Evolutionary conservation across 1,140 invertebrate species (phyloP), one percentile per base, ranked within the genome.

Genomic region (Drosophila mojavensis): DNA sequence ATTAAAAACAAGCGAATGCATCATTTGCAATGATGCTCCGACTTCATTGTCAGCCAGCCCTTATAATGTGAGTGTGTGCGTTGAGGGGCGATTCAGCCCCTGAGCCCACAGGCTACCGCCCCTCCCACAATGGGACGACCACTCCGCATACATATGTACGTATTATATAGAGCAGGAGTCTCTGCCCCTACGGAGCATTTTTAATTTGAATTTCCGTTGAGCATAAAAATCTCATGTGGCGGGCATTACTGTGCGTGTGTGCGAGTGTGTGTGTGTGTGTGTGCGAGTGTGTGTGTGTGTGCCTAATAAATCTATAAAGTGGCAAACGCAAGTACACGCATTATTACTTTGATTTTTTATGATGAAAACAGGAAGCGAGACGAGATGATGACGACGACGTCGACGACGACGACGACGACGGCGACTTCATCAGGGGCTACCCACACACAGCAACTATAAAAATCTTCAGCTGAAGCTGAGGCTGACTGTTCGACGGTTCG

Each of bases 341-440:
- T 88, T 89, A 89, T 88, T 88, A 88, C 84, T 88, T 88, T 88
- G 84, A 88, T 88, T 88, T 88, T 88, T 88, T 88, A 84, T 88
- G 84, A 88, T 80, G 84, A 83, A 89, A 59, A 88, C 83, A 88
- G 83, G 83, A 88, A 88, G 80, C 83, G 68, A 55, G 50, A 69
- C 59, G 54, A 47, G 58, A 33, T 59, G 58, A 60, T 60, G 45
- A 60, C 43, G 67, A 62, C 53, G 41, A 60, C 61, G 45, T 3
- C 47, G 41, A 26, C 28, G 45, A n/a, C 65, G 64, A 28, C 39
- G 65, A 55, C 43, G 39, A 54, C 59, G 65, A 55, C 43, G 39
- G 54, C 59, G 43, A 5, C 45, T 20, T 36, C 26, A 15, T 36
- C 26, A 10, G 41, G 45, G 45, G 43, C 78, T 20, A 39, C 71